A percentile compares a stretch with the other conserved stretches of the same genome.
These are phyloP conservation scores for Dolichoris vasculosae DNA, from an alignment of 1,140 invertebrate species.

Conservation along the genomic window DNA sequence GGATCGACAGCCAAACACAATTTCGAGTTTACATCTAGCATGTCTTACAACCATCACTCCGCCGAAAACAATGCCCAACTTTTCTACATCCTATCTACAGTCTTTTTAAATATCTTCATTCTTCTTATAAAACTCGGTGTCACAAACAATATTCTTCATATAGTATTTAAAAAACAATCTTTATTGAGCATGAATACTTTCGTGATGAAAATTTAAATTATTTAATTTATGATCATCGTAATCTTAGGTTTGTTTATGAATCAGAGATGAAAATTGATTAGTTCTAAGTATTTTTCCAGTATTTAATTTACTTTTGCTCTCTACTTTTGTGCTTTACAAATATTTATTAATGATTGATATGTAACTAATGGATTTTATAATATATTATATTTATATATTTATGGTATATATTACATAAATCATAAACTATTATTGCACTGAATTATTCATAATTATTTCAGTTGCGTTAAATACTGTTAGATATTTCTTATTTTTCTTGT, in stretches of 20 bases:
- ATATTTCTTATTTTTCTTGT: no score
- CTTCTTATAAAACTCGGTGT: neutral
- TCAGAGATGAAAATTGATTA: neutral
- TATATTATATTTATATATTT: no score
- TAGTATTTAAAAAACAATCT: neutral
- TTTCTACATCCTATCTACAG: conserved; percentile 4
- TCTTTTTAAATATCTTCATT: conserved; percentile 38
- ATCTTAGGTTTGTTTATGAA: neutral
- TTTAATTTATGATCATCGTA: neutral
- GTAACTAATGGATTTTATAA: no score
- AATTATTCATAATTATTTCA: no score
- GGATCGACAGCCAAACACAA: conserved; percentile 48
- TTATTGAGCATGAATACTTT: neutral
- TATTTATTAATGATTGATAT: no score
- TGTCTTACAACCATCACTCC: neutral
- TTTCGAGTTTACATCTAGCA: conserved; percentile 17
- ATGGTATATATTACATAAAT: no score
- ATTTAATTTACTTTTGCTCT: no score
- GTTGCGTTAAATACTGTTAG: no score
- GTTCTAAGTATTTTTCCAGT: neutral
- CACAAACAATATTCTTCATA: conserved; percentile 26
- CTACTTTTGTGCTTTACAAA: no score
- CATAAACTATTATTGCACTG: no score
- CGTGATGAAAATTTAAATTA: neutral
- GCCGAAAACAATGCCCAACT: conserved; percentile 37